phyloP scores from a whole-genome alignment of 2,797 vertebrate genomes.

The Chanos chanos region DNA sequence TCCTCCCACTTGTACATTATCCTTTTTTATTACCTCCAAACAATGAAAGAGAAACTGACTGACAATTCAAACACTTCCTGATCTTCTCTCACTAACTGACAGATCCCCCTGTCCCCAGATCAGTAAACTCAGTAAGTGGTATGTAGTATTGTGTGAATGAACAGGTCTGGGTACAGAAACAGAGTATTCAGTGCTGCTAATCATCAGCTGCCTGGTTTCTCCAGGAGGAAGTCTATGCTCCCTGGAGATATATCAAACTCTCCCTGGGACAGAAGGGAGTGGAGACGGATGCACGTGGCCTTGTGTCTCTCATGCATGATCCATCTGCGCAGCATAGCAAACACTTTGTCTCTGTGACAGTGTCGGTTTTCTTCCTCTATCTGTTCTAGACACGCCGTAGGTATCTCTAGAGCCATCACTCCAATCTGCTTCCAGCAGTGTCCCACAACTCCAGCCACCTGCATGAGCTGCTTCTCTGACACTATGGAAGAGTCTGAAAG shows the following conservation, averaged over 20 bases:
- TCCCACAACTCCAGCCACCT: constrained; percentile 57
- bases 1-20: no score
- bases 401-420: constrained; percentile 55
- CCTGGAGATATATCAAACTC: constrained; percentile 48
- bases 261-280: constrained; percentile 59
- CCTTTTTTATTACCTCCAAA: no score
- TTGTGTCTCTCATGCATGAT: constrained; percentile 38
- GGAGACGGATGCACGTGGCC: constrained; percentile 60
- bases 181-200: no score
- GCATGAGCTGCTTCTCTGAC: constrained; percentile 71
- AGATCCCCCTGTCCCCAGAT: no score
- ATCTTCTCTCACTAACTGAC: no score
- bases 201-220: constrained; percentile 34
- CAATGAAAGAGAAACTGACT: no score
- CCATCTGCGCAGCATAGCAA: constrained; percentile 67
- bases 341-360: constrained; percentile 58
- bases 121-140: no score
- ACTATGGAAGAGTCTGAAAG: constrained; percentile 45
- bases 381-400: constrained; percentile 62
- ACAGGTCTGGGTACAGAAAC: no score
- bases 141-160: no score
- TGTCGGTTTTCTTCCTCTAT: constrained; percentile 59
- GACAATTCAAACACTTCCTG: no score
- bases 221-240: constrained; percentile 58
- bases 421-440: constrained; percentile 67